Evolutionary conservation across 1,140 invertebrate species (phyloP).

Genomic region (Conus betulinus): DNA sequence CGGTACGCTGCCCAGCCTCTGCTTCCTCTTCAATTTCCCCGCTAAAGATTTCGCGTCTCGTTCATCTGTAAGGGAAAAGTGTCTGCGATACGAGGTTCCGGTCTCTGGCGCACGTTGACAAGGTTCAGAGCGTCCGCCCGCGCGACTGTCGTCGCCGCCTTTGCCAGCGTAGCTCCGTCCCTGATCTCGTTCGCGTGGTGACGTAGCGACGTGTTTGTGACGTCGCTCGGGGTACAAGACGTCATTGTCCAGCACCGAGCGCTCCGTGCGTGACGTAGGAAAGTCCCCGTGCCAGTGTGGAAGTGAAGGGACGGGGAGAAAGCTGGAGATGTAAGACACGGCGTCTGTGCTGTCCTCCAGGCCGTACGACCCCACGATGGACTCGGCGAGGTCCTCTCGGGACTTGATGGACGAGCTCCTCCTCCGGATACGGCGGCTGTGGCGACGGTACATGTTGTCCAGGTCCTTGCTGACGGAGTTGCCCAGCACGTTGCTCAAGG

Average conservation of each 20-base stretch:
- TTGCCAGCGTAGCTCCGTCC: too few species aligned
- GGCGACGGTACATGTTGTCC: slow-evolving; percentile 15
- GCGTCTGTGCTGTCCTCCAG: slow-evolving; percentile 56
- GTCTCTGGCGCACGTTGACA: too few species aligned
- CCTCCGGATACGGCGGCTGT: slow-evolving; percentile 7
- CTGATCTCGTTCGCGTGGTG: background rate
- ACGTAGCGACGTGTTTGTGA: background rate
- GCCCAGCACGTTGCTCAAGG: slow-evolving; percentile 44
- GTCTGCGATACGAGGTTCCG: too few species aligned
- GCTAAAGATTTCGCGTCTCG: too few species aligned
- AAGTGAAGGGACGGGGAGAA: slow-evolving; percentile 36
- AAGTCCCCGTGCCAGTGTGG: background rate
- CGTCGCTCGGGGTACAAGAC: slow-evolving; percentile 45
- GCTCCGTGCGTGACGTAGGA: background rate
- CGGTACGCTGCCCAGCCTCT: too few species aligned
- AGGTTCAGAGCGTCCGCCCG: too few species aligned
- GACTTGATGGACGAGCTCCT: slow-evolving; percentile 44
- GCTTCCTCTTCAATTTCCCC: too few species aligned
- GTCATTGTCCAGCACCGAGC: slow-evolving; percentile 52
- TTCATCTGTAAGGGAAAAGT: too few species aligned
- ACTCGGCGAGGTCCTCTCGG: slow-evolving; percentile 56
- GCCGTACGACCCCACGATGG: slow-evolving; percentile 59
- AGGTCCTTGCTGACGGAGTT: slow-evolving; percentile 49
- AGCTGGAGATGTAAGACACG: slow-evolving; percentile 57
- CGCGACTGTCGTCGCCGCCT: too few species aligned